Conservation (phyloP, 2,113 vertebrate species). For the Tamias sibiricus region DNA sequence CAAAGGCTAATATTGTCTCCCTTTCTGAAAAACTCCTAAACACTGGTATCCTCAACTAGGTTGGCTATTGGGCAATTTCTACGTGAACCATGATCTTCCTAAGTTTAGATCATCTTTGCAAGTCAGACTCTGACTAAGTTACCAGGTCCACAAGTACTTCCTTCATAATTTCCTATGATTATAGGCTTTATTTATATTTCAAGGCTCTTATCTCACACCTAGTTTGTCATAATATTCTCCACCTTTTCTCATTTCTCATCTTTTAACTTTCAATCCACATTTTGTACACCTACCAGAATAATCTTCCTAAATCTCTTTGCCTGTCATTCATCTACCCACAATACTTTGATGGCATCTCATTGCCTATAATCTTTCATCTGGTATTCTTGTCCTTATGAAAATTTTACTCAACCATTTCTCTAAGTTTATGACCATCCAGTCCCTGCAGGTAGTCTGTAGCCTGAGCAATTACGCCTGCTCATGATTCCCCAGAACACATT, state of each 20-base stretch:
- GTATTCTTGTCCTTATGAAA: background rate
- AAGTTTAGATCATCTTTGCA: background rate
- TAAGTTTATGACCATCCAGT: background rate
- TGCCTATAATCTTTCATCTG: background rate
- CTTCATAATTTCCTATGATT: background rate
- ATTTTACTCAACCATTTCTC: background rate
- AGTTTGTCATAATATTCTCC: background rate
- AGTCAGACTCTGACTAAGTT: background rate
- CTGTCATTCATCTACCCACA: background rate
- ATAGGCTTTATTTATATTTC: background rate
- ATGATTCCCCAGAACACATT: background rate
- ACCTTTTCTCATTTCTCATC: background rate
- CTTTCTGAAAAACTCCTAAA: background rate
- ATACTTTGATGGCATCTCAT: background rate
- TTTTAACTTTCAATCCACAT: background rate
- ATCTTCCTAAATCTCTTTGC: background rate
- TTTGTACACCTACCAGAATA: background rate
- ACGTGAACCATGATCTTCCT: background rate
- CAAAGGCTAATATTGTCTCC: background rate
- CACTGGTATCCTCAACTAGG: background rate
- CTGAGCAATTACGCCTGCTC: background rate
- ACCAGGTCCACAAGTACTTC: background rate
- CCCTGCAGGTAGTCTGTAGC: background rate
- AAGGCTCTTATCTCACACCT: background rate
- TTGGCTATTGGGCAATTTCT: background rate